A percentile compares a stretch with the other conserved stretches of the same genome.
Evolutionary conservation across 1,140 invertebrate genomes (phyloP).

Genomic region (Pseudomyrmex sp.): DNA sequence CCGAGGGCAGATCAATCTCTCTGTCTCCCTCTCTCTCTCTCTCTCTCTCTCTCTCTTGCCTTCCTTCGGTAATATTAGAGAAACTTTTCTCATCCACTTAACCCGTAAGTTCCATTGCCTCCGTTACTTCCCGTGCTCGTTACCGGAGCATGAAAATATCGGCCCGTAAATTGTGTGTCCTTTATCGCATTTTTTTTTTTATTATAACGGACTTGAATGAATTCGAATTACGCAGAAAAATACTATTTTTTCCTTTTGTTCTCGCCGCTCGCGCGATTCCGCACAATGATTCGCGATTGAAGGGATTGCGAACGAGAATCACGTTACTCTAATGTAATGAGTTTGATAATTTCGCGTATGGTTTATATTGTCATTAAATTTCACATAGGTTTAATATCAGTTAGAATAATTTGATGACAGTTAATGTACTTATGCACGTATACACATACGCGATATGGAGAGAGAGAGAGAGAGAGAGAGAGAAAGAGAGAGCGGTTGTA

Average conservation of each 20-base stretch:
- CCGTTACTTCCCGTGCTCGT: constrained; percentile 57
- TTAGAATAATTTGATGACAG: constrained; percentile 26
- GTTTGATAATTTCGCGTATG: too few relatives aligned
- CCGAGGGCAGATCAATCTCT: constrained; percentile 59
- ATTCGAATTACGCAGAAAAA: constrained; percentile 8
- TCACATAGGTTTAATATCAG: not conserved
- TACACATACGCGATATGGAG: too few relatives aligned
- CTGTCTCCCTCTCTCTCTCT: not conserved
- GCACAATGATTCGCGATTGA: too few relatives aligned
- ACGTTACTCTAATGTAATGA: too few relatives aligned
- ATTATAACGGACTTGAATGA: constrained; percentile 1
- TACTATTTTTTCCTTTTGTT: not conserved
- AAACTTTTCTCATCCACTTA: constrained; percentile 76
- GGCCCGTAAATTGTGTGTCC: constrained; percentile 55
- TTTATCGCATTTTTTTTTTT: constrained; percentile 6
- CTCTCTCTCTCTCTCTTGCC: constrained; percentile 19
- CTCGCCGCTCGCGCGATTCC: too few relatives aligned
- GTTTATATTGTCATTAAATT: not conserved
- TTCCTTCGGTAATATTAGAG: constrained; percentile 59
- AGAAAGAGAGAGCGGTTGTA: not conserved
- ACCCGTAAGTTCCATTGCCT: constrained; percentile 64
- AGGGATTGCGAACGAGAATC: too few relatives aligned
- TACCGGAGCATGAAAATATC: constrained; percentile 61
- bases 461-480: too few relatives aligned
- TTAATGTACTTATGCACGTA: constrained; percentile 19